These are phyloP conservation scores for Abscondita cerata DNA, from an alignment of 2,888 invertebrate species.

Conservation along the genomic window DNA sequence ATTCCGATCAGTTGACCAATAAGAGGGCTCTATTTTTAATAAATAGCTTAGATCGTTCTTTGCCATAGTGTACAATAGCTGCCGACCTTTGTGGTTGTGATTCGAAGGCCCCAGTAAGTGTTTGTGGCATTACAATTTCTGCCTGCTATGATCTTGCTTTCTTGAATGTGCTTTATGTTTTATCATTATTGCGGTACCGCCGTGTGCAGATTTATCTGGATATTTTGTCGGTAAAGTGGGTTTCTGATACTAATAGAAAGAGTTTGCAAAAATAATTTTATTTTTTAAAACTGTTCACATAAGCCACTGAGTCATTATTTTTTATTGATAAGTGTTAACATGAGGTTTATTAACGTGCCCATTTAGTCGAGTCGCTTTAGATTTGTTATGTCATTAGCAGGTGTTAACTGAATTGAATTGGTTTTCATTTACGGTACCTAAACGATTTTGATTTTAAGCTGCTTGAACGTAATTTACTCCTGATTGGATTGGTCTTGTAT, in stretches of 20 bases:
- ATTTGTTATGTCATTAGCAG: background rate
- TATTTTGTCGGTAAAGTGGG: background rate
- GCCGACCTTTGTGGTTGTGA: background rate
- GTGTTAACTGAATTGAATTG: background rate
- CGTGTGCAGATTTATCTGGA: background rate
- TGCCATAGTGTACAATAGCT: background rate
- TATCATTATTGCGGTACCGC: background rate
- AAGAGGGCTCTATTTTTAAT: background rate
- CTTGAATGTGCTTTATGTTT: background rate
- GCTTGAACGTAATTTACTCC: too few species aligned
- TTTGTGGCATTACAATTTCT: background rate
- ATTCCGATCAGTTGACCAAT: background rate
- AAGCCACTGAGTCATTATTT: background rate
- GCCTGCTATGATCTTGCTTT: background rate
- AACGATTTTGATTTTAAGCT: background rate
- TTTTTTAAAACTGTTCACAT: background rate
- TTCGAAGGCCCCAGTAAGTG: background rate
- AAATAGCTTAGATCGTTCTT: background rate
- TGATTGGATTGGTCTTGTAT: too few species aligned
- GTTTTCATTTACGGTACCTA: background rate
- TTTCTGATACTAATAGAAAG: background rate
- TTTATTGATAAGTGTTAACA: background rate
- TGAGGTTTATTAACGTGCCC: background rate
- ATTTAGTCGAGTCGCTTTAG: background rate
- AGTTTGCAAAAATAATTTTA: background rate